Evolutionary conservation across 2,888 invertebrate genomes (phyloP).

Genomic region (Dasypolia templi): DNA sequence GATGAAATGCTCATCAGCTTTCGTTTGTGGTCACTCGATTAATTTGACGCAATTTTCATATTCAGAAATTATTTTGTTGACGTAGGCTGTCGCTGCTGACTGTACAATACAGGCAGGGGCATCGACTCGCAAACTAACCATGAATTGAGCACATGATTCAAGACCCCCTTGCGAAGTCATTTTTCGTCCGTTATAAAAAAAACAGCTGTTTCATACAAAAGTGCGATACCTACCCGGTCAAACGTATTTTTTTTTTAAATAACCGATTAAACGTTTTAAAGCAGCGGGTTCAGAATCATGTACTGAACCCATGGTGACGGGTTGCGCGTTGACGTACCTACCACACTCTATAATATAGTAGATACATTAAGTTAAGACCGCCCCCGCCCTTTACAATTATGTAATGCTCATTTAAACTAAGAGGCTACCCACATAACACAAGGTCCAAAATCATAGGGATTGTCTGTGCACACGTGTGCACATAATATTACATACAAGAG

Average conservation of each 20-base stretch:
- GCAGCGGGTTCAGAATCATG: too few species aligned
- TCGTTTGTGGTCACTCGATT: background rate
- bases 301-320: too few species aligned
- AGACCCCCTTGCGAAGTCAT: too few species aligned
- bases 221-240: too few species aligned
- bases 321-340: too few species aligned
- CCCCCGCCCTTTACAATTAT: background rate
- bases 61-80: background rate
- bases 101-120: background rate
- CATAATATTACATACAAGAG: too few species aligned
- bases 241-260: background rate
- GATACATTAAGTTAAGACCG: background rate
- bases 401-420: constrained; percentile 5
- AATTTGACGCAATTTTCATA: background rate
- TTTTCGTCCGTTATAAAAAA: too few species aligned
- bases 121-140: background rate
- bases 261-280: too few species aligned
- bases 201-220: too few species aligned
- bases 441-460: background rate
- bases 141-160: too few species aligned
- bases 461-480: background rate
- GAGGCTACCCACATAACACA: constrained; percentile 23
- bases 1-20: background rate
- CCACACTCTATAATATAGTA: too few species aligned
- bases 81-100: constrained; percentile 8